Evolutionary conservation across 2,888 invertebrate genomes (phyloP), one percentile per base, ranked within the genome.

Genomic region (Anagyrus pseudococci): DNA sequence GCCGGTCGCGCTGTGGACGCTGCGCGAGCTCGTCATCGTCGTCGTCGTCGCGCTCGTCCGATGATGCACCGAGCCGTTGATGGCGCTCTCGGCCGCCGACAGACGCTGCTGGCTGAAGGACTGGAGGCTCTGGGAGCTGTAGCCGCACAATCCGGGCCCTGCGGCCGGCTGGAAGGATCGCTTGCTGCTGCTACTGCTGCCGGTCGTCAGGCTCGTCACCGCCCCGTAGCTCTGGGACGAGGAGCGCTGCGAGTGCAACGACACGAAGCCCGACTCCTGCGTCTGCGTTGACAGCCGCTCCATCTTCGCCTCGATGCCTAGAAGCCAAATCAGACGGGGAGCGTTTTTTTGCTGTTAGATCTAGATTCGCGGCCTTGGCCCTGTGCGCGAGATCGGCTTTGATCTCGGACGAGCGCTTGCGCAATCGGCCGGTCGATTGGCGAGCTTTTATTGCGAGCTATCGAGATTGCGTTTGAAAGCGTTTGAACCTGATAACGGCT

Each of bases 211-310:
- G 22, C 76, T 76, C 43, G 80, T 77, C 17, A 77, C 69, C n/a
- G 77, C 72, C 48, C 84, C 84, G 68, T 81, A 82, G 74, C 85
- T 85, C 73, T 85, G 85, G n/a, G 84, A 83, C 48, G 87, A 88
- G 49, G 86, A 87, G 58, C 87, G 83, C 69, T 86, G 84, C 44
- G 87, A 87, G 69, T 85, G 85, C 82, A 87, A 84, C 20, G 88
- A 88, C 57, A 85, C 84, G 74, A 88, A 87, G 70, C 88, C 88
- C 68, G 84, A 83, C 73, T 86, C 86, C 50, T 81, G 79, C 3
- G 80, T 81, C 62, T 81, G 81, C 40, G 81, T 80, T 10, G 82
- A 82, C 33, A 81, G 72, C 33, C 81, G 75, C 64, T 81, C 81
- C 75, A 79, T 78, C 71, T 80, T 80, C 13, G 76, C 79, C 50